A percentile compares a stretch with the other conserved stretches of the same genome.
Evolutionary conservation across 2,797 vertebrate genomes (phyloP).

Genomic region (Pseudomugil gertrudae): DNA sequence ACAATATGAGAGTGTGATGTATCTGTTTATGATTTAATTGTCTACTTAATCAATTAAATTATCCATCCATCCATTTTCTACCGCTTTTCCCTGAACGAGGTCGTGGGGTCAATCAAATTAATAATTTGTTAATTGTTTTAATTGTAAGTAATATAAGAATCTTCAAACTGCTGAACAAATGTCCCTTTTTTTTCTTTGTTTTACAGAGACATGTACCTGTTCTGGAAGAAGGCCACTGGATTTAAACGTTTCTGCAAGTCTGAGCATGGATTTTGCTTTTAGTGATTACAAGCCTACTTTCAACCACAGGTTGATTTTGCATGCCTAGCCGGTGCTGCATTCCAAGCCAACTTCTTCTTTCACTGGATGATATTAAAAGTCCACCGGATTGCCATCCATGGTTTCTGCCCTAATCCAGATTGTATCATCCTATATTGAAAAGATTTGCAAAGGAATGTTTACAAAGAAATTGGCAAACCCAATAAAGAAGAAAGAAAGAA

Average conservation of each 20-base stretch:
- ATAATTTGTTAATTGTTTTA: slow-evolving; percentile 3
- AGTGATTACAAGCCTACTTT: slow-evolving; percentile 57
- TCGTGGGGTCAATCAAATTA: too few species aligned
- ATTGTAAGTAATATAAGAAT: slow-evolving; percentile 2
- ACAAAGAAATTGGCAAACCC: slow-evolving; percentile 98
- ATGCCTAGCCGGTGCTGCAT: slow-evolving; percentile 52
- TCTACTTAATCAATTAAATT: background rate
- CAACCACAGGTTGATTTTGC: slow-evolving; percentile 59
- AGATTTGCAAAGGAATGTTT: slow-evolving; percentile 99
- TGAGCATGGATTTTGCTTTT: slow-evolving; percentile 54
- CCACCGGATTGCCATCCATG: slow-evolving; percentile 88
- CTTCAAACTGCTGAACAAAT: slow-evolving; percentile 9
- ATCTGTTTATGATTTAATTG: background rate
- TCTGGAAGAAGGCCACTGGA: slow-evolving; percentile 72
- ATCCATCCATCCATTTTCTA: too few species aligned
- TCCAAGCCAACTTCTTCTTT: slow-evolving; percentile 59
- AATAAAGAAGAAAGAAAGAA: slow-evolving; percentile 93
- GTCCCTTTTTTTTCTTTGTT: slow-evolving; percentile 34
- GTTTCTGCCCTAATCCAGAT: slow-evolving; percentile 93
- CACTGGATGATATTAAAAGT: slow-evolving; percentile 74
- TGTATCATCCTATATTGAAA: slow-evolving; percentile 91
- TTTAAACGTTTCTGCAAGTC: slow-evolving; percentile 61
- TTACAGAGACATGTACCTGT: slow-evolving; percentile 73
- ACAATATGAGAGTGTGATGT: background rate
- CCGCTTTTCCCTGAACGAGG: too few species aligned